Conservation (phyloP, 2,888 invertebrate species). For the Cheilosia scutellata region DNA sequence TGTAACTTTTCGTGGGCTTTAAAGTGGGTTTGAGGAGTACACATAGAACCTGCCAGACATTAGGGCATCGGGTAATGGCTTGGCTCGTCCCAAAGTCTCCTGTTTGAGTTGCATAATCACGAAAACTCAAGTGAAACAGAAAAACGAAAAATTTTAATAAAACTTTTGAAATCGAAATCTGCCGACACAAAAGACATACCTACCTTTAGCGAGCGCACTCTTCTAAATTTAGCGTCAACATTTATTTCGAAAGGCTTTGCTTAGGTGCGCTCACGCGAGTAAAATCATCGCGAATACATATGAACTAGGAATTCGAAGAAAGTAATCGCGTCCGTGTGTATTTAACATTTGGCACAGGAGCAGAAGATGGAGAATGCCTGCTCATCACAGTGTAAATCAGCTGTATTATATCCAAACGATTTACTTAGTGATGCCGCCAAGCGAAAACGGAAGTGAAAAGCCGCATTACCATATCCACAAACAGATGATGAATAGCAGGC, state of each 20-base stretch:
- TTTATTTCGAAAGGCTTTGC: slow-evolving; percentile 34
- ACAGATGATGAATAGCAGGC: neutral
- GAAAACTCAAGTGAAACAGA: slow-evolving; percentile 19
- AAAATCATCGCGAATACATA: neutral
- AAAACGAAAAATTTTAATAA: slow-evolving; percentile 9
- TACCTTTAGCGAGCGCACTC: slow-evolving; percentile 49
- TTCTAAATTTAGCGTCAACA: slow-evolving; percentile 60
- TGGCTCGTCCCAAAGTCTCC: slow-evolving; percentile 21
- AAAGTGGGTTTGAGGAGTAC: slow-evolving; percentile 11
- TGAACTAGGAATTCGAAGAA: slow-evolving; percentile 5
- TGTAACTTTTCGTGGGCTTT: neutral
- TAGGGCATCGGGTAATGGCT: slow-evolving; percentile 36
- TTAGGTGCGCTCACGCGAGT: slow-evolving; percentile 3
- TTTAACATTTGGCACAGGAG: slow-evolving; percentile 15
- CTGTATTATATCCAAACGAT: slow-evolving; percentile 17
- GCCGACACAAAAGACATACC: slow-evolving; percentile 35
- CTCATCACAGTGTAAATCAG: slow-evolving; percentile 23
- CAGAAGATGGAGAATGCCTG: neutral
- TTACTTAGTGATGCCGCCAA: slow-evolving; percentile 4
- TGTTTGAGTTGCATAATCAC: slow-evolving; percentile 60
- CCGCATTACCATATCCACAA: neutral
- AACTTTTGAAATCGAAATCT: slow-evolving; percentile 49
- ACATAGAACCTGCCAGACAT: slow-evolving; percentile 48
- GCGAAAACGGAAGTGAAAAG: slow-evolving; percentile 15
- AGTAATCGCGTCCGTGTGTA: neutral